phyloP scores from a whole-genome alignment of 2,797 vertebrate species.

The Mormyrus hasselquistii region DNA sequence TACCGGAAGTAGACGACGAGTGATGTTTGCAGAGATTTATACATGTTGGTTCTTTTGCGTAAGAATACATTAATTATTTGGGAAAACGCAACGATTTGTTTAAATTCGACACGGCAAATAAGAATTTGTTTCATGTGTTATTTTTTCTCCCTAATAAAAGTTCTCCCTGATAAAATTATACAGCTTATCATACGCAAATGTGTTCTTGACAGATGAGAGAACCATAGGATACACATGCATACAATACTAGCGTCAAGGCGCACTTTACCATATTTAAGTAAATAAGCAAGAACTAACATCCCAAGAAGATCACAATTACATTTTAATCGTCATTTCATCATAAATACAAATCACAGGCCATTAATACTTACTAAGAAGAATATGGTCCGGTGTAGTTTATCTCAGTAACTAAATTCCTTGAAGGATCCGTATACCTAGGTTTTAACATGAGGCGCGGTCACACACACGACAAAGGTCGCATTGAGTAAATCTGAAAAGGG shows the following conservation, averaged over 20 bases:
- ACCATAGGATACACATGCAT: neutral
- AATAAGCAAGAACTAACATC: neutral
- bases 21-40: neutral
- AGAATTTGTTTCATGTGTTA: neutral
- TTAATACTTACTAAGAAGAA: neutral
- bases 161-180: neutral
- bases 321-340: neutral
- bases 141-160: neutral
- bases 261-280: neutral
- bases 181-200: neutral
- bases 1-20: neutral
- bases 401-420: neutral
- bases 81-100: neutral
- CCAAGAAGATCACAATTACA: neutral
- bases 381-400: neutral
- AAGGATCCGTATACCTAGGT: neutral
- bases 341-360: neutral
- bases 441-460: neutral
- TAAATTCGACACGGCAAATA: neutral
- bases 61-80: neutral
- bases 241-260: neutral
- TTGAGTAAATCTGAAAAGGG: neutral
- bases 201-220: neutral
- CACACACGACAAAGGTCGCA: neutral
- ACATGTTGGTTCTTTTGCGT: neutral